Evolutionary conservation across 2,113 vertebrate genomes (phyloP).

Genomic region (Entomyzon cyanotis): DNA sequence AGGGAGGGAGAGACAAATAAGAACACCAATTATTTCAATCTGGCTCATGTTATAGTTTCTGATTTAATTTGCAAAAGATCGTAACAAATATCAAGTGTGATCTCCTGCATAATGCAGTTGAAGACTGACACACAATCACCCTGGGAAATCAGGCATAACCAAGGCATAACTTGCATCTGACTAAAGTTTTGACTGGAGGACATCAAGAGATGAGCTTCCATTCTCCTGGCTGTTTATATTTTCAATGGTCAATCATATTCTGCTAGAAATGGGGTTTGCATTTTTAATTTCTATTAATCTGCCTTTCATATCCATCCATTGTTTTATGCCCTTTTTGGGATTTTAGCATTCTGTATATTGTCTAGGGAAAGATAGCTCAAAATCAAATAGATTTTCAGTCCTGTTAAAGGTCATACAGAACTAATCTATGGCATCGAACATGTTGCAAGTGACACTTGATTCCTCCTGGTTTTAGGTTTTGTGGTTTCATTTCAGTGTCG

Average conservation of each 20-base stretch:
- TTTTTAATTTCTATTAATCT: slow-evolving; percentile 5
- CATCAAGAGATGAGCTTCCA: neutral
- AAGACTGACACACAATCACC: neutral
- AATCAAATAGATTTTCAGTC: slow-evolving; percentile 1
- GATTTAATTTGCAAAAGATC: neutral
- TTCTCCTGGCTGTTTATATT: neutral
- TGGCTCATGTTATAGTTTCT: neutral
- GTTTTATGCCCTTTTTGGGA: neutral
- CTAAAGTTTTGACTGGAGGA: neutral
- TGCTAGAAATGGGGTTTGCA: neutral
- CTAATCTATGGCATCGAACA: neutral
- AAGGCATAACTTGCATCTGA: neutral
- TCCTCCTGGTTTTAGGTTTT: neutral
- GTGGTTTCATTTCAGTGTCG: neutral
- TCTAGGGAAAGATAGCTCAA: neutral
- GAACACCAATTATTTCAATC: neutral
- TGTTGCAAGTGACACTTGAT: neutral
- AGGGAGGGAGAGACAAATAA: neutral
- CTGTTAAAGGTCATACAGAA: neutral
- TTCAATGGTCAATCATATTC: neutral
- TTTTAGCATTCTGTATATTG: neutral
- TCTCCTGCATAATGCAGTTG: neutral
- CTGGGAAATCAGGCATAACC: neutral
- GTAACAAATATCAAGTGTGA: neutral
- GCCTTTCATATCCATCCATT: neutral